Conservation (phyloP, 23 tunicate species). For the Aplidium turbinatum region DNA sequence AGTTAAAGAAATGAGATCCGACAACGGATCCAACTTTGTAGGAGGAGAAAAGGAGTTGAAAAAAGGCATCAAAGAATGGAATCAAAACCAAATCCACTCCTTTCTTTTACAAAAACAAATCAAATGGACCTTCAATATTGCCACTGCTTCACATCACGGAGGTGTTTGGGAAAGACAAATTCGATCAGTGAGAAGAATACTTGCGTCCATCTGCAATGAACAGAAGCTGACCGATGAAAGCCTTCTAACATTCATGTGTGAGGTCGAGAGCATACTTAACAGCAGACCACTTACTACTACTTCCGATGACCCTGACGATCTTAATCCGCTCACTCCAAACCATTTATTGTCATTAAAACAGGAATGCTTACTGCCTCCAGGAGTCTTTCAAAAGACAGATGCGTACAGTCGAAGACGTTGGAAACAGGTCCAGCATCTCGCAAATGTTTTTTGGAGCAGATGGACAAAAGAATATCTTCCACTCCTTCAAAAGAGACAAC, state of each 20-base stretch:
- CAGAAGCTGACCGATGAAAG: not conserved
- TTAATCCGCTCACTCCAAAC: conserved; percentile 32
- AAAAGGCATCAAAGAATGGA: conserved; percentile 1
- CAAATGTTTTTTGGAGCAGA: conserved; percentile 19
- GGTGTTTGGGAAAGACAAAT: conserved; percentile 36
- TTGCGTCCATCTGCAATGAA: not conserved
- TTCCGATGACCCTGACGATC: conserved; percentile 26
- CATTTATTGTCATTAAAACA: conserved; percentile 25
- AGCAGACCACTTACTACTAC: conserved; percentile 27
- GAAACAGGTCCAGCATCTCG: conserved; percentile 35
- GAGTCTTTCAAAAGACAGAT: conserved; percentile 31
- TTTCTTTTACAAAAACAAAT: conserved; percentile 26
- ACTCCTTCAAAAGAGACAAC: conserved; percentile 1
- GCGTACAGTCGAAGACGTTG: conserved; percentile 37
- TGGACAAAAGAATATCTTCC: not conserved
- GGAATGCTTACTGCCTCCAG: conserved; percentile 26
- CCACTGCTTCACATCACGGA: conserved; percentile 29
- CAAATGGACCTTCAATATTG: conserved; percentile 8
- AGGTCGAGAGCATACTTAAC: conserved; percentile 28
- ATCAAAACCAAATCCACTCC: conserved; percentile 8
- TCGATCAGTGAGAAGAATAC: conserved; percentile 17
- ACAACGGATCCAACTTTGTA: conserved; percentile 46
- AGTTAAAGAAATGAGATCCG: conserved; percentile 21
- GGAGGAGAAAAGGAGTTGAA: conserved; percentile 34
- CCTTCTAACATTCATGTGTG: conserved; percentile 30